Evolutionary conservation across 2,113 vertebrate genomes (phyloP).

Genomic region (Circaetus gallicus): DNA sequence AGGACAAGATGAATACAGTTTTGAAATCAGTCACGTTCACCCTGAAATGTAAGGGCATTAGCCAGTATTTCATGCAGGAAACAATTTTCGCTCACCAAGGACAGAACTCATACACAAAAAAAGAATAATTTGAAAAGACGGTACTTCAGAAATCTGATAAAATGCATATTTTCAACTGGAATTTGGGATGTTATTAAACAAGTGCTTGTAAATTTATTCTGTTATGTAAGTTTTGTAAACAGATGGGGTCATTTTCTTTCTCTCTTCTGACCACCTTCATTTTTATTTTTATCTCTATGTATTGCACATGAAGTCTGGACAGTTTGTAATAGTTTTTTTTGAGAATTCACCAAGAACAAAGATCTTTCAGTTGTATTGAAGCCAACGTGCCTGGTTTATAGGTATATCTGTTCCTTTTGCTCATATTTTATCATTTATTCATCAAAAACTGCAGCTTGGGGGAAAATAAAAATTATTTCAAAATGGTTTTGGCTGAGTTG

Average conservation of each 20-base stretch:
- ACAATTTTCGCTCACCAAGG: not conserved
- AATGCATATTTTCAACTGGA: not conserved
- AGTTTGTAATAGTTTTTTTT: not conserved
- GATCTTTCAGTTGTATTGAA: not conserved
- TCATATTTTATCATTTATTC: conserved; percentile 15
- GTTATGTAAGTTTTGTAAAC: not conserved
- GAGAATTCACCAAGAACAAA: not conserved
- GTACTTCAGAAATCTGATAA: not conserved
- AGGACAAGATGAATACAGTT: not conserved
- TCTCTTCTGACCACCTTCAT: not conserved
- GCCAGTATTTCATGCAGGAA: not conserved
- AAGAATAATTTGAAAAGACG: not conserved
- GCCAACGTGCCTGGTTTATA: not conserved
- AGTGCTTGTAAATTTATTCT: not conserved
- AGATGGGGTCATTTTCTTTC: not conserved
- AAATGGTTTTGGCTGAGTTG: not conserved
- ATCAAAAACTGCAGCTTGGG: not conserved
- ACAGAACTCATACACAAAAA: not conserved
- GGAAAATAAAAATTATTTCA: not conserved
- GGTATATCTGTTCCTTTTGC: not conserved
- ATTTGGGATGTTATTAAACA: not conserved
- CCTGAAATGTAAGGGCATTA: not conserved
- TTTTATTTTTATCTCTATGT: not conserved
- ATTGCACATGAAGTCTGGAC: not conserved
- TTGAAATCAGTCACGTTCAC: not conserved